phyloP scores from a whole-genome alignment of 2,888 invertebrate genomes.

The Drosophila macrothrix region DNA sequence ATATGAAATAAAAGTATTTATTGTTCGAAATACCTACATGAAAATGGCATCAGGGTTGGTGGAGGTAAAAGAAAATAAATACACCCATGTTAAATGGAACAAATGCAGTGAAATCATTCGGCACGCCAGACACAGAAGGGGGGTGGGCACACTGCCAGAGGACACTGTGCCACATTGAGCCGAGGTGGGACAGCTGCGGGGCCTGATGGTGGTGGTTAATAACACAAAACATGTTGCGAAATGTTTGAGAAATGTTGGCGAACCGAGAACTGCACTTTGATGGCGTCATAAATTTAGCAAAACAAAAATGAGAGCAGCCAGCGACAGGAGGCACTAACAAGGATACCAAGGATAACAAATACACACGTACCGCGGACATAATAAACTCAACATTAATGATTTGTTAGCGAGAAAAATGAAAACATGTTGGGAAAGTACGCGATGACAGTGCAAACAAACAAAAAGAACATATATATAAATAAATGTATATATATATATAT shows the following conservation, averaged over 20 bases:
- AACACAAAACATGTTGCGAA: constrained; percentile 73
- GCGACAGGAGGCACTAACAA: constrained; percentile 13
- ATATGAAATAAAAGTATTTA: constrained; percentile 16
- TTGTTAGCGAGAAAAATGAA: constrained; percentile 40
- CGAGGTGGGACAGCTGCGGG: constrained; percentile 36
- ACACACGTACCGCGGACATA: constrained; percentile 28
- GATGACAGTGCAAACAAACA: constrained; percentile 29
- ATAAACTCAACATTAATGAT: constrained; percentile 63
- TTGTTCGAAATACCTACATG: constrained; percentile 35
- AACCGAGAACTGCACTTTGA: constrained; percentile 65
- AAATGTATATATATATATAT: background rate
- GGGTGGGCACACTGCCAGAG: constrained; percentile 21
- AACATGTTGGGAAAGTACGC: constrained; percentile 52
- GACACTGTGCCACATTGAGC: constrained; percentile 9
- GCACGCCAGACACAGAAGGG: constrained; percentile 19
- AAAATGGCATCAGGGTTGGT: constrained; percentile 58
- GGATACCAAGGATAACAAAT: constrained; percentile 26
- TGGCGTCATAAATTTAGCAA: constrained; percentile 69
- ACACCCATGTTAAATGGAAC: constrained; percentile 70
- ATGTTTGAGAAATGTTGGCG: constrained; percentile 52
- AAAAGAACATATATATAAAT: background rate
- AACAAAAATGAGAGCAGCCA: constrained; percentile 34
- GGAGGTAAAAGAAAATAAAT: constrained; percentile 41
- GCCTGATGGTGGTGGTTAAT: constrained; percentile 29
- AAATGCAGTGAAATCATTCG: constrained; percentile 60